A percentile compares a stretch with the other conserved stretches of the same genome.
Conservation (phyloP, 2,888 invertebrate genomes). For the Hoplodrina blanda region DNA sequence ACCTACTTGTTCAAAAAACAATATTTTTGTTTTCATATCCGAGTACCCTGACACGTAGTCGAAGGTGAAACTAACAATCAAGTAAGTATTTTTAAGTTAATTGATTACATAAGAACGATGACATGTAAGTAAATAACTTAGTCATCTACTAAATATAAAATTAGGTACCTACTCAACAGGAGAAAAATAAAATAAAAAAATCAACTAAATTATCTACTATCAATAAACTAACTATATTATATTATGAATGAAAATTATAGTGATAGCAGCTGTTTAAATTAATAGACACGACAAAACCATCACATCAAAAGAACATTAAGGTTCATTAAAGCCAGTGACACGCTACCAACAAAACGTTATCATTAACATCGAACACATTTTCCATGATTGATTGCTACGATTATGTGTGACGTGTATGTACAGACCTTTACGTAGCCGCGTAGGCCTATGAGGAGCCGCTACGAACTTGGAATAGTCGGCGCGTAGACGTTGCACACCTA, state of each 20-base stretch:
- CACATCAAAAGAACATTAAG: conserved; percentile 41
- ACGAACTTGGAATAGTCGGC: conserved; percentile 65
- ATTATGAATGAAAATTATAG: conserved; percentile 25
- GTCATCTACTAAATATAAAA: not conserved
- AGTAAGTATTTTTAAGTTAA: not conserved
- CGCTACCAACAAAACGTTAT: conserved; percentile 37
- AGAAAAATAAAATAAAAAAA: not conserved
- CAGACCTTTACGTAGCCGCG: conserved; percentile 60
- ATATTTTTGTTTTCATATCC: conserved; percentile 17
- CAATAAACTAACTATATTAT: not conserved
- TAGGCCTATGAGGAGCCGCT: conserved; percentile 55
- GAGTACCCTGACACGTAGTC: not conserved
- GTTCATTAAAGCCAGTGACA: conserved; percentile 20
- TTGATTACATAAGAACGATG: conserved; percentile 5
- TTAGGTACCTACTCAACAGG: not conserved
- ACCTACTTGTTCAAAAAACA: not conserved
- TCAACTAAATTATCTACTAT: not conserved
- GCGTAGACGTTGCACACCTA: conserved; percentile 65
- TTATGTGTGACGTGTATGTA: conserved; percentile 51
- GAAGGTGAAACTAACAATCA: conserved; percentile 26
- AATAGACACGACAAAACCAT: conserved; percentile 25
- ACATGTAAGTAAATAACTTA: not conserved
- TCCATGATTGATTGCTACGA: conserved; percentile 38
- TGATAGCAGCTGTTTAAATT: conserved; percentile 13
- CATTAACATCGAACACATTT: conserved; percentile 26